Base-by-base conservation (phyloP, 2,113 vertebrate species). In the Indicator indicator region DNA sequence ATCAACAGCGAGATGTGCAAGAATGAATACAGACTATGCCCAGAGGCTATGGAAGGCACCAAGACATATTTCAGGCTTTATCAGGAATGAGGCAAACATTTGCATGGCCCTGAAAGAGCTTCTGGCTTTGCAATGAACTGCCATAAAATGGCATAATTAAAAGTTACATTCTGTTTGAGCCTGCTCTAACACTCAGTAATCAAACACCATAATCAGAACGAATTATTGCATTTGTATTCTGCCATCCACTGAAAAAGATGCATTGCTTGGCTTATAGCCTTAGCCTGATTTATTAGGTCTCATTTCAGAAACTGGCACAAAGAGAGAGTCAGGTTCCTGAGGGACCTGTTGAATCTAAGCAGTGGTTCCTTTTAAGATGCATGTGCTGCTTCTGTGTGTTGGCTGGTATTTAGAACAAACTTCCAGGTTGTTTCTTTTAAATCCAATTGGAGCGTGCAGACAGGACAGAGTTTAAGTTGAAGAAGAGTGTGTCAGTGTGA, bases 111-210 rank as follows among this genome's bases (percentile, higher is more conserved):
- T 90, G 78, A 88, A 96, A 83, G 38, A 90, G 68, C 85, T 91
- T 73, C 86, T 95, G 79, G 56, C 70, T 96, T 96, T 50, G 7
- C 84, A 93, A 65, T 89, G 89, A 96, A 83, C 59, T 87, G 55
- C 89, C 94, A 75, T 90, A 89, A 95, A 97, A 75, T 26, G 30
- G 64, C 92, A 52, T 96, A 93, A 95, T 95, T 96, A 96, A 95
- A 96, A 95, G 94, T 93, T 96, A 81, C 77, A 69, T 95, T 96
- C 76, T 70, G 44, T 77, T 86, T 91, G 88, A 97, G 94, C 73
- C 42, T 81, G 87, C 95, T 95, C n/a, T 96, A 89, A 83, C 62
- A 83, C 89, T 69, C 79, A 23, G 72, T 93, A 91, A 96, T 97
- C 95, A 97, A 97, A 90, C 76, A 93, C 80, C 90, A 11, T 83